Base-by-base conservation (phyloP, 2,888 invertebrate genomes). In the Coleophora deauratella region DNA sequence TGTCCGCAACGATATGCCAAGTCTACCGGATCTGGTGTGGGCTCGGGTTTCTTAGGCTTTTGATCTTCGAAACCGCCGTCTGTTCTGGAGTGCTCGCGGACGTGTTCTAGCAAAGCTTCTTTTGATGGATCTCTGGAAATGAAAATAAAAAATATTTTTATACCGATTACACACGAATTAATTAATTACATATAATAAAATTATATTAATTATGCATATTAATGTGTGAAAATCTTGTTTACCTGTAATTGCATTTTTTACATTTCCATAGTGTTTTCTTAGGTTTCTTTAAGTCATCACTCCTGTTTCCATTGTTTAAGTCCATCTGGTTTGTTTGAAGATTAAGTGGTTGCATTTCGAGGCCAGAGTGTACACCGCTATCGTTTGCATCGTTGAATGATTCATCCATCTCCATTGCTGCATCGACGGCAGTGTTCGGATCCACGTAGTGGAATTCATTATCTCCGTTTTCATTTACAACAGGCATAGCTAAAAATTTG, bases 201-300 rank as follows among this genome's bases (percentile, higher is more conserved):
- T n/a, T n/a, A n/a, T n/a, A 21, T 3, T 4, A 21, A 21, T 21
- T 3, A 21, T 21, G 21, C 3, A 21, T 4, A 21, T 21, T 21
- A 6, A 6, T 21, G 3, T 21, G 3, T 21, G 21, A 4, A 21
- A 21, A 21, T 3, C 36, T 12, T 27, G 80, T 88, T 87, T 73
- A 94, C 94, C 91, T 92, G 76, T 93, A 96, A 67, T 92, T 91
- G 75, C 97, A 97, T 65, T 93, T 93, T 75, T 95, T 95, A 76
- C 97, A 97, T 69, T 95, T 94, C 92, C 95, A 95, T 55, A 92
- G 77, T 10, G 93, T 93, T 61, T 91, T 91, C 75, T 92, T 93
- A 33, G 88, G 59, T 85, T 89, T 59, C 76, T 85, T 66, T 47
- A 62, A 46, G 45, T 76, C 82, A 54, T 84, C 77, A 60, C 48